Percentiles rank a stretch among this genome's conserved stretches.
phyloP scores from a whole-genome alignment of 2,888 invertebrate genomes.

The Synanthedon myopaeformis region DNA sequence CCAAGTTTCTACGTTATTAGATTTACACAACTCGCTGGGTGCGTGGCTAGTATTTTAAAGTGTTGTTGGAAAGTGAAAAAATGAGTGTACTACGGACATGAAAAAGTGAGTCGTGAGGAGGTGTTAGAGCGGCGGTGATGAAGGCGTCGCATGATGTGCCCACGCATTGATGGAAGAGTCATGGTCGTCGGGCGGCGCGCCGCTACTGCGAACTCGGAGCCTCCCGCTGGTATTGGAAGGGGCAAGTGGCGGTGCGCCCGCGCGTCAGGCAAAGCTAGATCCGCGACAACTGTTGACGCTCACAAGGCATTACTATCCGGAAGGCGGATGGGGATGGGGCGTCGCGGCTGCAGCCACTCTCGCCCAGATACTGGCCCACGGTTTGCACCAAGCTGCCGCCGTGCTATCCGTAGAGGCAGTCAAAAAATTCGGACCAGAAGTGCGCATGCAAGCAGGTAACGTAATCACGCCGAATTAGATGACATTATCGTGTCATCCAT shows the following conservation, averaged over 20 bases:
- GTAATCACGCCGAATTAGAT: conserved; percentile 9
- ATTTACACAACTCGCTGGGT: neutral
- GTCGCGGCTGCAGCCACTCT: conserved; percentile 78
- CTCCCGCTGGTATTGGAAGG: conserved; percentile 74
- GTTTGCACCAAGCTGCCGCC: conserved; percentile 77
- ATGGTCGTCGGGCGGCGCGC: conserved; percentile 69
- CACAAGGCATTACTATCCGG: conserved; percentile 87
- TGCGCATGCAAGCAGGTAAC: conserved; percentile 75
- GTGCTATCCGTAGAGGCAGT: conserved; percentile 71
- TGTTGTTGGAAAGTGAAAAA: neutral
- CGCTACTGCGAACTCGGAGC: conserved; percentile 75
- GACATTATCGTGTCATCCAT: neutral
- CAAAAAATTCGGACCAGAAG: conserved; percentile 70
- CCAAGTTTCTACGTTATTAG: too few species aligned
- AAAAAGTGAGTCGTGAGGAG: conserved; percentile 24
- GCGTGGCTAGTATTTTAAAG: neutral
- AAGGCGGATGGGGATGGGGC: conserved; percentile 91
- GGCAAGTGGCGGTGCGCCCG: conserved; percentile 54
- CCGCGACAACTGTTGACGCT: conserved; percentile 74
- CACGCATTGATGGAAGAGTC: conserved; percentile 67
- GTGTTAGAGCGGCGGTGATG: conserved; percentile 36
- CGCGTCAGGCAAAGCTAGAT: conserved; percentile 61
- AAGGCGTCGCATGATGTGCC: conserved; percentile 55
- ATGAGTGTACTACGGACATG: conserved; percentile 43
- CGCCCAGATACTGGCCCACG: conserved; percentile 80